Conservation (phyloP, 2,797 vertebrate genomes). For the Hippocampus kuda region DNA sequence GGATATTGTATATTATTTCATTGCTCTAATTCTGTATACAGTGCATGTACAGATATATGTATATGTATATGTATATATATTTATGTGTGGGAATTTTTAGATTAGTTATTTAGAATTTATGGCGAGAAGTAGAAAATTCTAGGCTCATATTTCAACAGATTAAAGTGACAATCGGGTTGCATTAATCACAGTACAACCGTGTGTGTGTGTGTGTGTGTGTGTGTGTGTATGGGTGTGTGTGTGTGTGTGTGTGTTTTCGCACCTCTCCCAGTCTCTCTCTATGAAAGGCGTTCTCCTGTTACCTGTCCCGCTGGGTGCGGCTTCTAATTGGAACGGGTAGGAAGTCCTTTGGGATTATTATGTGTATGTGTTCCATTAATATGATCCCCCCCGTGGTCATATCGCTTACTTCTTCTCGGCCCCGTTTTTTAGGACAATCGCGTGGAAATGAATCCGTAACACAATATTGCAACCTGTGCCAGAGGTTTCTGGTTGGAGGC, state of each 20-base stretch:
- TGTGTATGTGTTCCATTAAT: slow-evolving; percentile 59
- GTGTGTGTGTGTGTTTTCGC: slow-evolving; percentile 30
- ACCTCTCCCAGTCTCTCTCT: slow-evolving; percentile 62
- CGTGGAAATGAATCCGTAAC: slow-evolving; percentile 69
- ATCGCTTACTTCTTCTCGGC: slow-evolving; percentile 65
- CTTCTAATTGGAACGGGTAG: slow-evolving; percentile 65
- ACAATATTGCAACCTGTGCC: slow-evolving; percentile 55
- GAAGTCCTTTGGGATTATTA: slow-evolving; percentile 67
- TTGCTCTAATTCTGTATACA: background rate
- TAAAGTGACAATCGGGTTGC: background rate
- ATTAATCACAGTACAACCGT: background rate
- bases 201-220: background rate
- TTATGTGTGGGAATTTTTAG: no score
- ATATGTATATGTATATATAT: background rate
- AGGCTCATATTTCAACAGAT: background rate
- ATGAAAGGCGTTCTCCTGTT: slow-evolving; percentile 68
- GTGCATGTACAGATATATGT: background rate
- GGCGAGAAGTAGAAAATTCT: background rate
- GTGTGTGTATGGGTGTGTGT: background rate
- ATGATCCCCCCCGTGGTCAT: slow-evolving; percentile 63
- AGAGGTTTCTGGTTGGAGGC: slow-evolving; percentile 47
- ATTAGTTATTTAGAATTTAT: no score
- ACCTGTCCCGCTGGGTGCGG: slow-evolving; percentile 67
- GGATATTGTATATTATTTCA: no score
- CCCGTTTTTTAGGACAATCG: slow-evolving; percentile 64